A percentile compares a stretch with the other conserved stretches of the same genome.
These are phyloP conservation scores for Cherax destructor DNA, from an alignment of 1,140 invertebrate species.

Conservation along the genomic window DNA sequence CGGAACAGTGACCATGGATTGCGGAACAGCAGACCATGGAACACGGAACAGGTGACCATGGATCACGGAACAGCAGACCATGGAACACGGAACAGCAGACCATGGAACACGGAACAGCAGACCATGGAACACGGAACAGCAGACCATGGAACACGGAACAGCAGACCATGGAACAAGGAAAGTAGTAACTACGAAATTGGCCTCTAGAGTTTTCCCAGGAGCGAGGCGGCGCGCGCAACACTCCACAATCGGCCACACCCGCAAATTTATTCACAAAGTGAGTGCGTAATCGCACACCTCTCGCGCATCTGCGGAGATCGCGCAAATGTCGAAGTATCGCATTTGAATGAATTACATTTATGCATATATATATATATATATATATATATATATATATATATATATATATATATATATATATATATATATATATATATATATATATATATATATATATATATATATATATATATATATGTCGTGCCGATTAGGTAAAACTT, in stretches of 20 bases:
- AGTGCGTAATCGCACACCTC: neutral
- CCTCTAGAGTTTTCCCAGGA: neutral
- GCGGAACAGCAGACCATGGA: neutral
- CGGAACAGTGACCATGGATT: neutral
- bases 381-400: too few species aligned
- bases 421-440: too few species aligned
- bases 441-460: too few species aligned
- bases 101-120: neutral
- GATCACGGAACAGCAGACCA: neutral
- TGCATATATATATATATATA: too few species aligned
- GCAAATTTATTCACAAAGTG: neutral
- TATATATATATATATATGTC: too few species aligned
- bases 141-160: neutral
- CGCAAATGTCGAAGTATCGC: too few species aligned
- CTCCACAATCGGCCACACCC: neutral
- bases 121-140: neutral
- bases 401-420: too few species aligned
- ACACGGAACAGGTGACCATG: neutral
- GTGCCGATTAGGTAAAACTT: too few species aligned
- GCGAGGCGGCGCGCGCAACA: neutral
- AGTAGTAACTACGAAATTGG: neutral
- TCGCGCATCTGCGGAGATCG: neutral
- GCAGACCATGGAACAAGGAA: neutral
- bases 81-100: neutral
- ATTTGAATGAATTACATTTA: too few species aligned